Evolutionary conservation across 2,797 vertebrate genomes (phyloP).

Genomic region (Hafferia zeledoni): DNA sequence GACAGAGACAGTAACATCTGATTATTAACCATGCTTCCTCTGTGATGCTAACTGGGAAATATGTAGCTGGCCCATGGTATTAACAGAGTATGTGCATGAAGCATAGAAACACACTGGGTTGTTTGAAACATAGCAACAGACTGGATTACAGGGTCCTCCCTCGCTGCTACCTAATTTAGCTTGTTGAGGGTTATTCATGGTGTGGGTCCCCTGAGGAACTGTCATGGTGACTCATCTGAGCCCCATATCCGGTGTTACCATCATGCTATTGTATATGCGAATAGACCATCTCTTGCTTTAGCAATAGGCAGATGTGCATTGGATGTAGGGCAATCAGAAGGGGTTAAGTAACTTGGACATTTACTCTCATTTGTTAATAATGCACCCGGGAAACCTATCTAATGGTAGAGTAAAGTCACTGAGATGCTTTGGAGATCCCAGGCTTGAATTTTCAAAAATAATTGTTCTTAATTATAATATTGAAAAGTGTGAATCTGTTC

Average conservation of each 20-base stretch:
- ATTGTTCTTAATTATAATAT: neutral
- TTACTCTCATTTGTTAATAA: neutral
- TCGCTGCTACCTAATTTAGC: conserved; percentile 26
- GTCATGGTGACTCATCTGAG: neutral
- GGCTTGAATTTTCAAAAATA: neutral
- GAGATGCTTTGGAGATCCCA: neutral
- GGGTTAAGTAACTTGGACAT: neutral
- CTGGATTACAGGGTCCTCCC: neutral
- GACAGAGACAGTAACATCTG: conserved; percentile 2
- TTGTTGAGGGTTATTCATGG: conserved; percentile 11
- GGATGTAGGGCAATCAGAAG: neutral
- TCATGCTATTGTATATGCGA: neutral
- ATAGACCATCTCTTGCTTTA: neutral
- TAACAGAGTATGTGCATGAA: neutral
- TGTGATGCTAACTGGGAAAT: conserved; percentile 61
- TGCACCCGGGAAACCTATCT: neutral
- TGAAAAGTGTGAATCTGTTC: neutral
- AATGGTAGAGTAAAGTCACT: neutral
- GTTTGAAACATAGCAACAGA: conserved; percentile 58
- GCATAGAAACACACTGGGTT: conserved; percentile 44
- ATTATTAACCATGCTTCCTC: conserved; percentile 25
- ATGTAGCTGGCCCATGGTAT: conserved; percentile 31
- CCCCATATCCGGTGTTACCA: neutral
- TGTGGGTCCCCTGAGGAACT: neutral
- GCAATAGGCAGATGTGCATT: neutral